A percentile compares a stretch with the other conserved stretches of the same genome.
These are phyloP conservation scores for Oligia latruncula DNA, from an alignment of 2,888 invertebrate species.

Conservation along the genomic window DNA sequence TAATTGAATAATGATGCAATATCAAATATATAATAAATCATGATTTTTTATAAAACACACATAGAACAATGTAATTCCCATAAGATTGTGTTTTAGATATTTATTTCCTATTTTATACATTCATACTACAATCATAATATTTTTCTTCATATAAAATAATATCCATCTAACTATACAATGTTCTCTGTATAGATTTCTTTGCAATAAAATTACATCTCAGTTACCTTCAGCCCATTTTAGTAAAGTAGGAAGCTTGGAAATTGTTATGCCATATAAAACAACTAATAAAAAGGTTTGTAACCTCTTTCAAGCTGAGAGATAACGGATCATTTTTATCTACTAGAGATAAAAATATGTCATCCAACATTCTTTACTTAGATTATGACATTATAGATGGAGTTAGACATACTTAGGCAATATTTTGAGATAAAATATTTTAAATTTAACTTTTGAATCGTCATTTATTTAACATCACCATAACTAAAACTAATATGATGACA, in stretches of 20 bases:
- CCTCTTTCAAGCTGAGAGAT: conserved; percentile 31
- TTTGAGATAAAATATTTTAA: conserved; percentile 1
- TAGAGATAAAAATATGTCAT: conserved; percentile 51
- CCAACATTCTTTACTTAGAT: conserved; percentile 37
- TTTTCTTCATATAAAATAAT: background rate
- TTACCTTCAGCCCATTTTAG: conserved; percentile 13
- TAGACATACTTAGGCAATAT: conserved; percentile 10
- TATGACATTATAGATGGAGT: conserved; percentile 11
- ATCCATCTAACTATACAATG: background rate
- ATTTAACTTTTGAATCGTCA: background rate
- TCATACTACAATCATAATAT: background rate
- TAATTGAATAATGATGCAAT: conserved; percentile 4
- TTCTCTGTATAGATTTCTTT: background rate
- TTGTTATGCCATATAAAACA: background rate
- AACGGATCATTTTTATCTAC: conserved; percentile 46
- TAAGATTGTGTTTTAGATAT: background rate
- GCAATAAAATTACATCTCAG: background rate
- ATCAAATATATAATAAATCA: background rate
- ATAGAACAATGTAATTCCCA: background rate
- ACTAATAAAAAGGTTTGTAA: conserved; percentile 10
- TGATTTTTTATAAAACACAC: background rate
- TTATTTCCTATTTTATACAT: background rate
- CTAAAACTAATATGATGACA: too few species aligned
- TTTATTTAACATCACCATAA: background rate
- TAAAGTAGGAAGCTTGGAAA: conserved; percentile 36